Conservation (phyloP, 1,140 invertebrate species). For the Rhagoletis pomonella region DNA sequence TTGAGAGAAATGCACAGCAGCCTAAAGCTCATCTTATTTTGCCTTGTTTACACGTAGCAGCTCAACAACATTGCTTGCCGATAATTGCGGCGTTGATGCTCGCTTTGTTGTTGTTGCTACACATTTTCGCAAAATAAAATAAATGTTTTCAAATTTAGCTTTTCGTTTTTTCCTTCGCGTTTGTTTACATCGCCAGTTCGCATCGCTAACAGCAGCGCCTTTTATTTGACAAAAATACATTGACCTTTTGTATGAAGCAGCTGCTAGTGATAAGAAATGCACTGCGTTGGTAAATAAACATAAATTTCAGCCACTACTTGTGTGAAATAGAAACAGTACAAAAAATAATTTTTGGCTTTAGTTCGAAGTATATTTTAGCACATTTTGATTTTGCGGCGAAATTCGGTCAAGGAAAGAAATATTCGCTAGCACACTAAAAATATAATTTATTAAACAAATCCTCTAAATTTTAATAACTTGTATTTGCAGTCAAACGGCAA, state of each 20-base stretch:
- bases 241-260: background rate
- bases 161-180: background rate
- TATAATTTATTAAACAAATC: no score
- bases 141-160: background rate
- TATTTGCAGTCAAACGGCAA: slow-evolving; percentile 91
- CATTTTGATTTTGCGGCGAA: no score
- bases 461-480: background rate
- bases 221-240: background rate
- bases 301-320: no score
- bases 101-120: background rate
- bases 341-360: no score
- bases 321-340: no score
- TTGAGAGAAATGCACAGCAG: background rate
- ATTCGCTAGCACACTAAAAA: no score
- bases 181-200: background rate
- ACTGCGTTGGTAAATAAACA: no score
- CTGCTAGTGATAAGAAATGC: background rate
- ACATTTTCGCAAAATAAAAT: background rate
- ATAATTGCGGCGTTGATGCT: background rate
- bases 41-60: slow-evolving; percentile 1
- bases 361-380: no score
- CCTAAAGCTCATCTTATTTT: background rate
- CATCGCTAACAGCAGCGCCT: background rate
- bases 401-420: no score
- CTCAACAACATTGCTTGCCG: background rate